These are phyloP conservation scores for Drosophila parthenogenetica DNA, from an alignment of 2,888 invertebrate species.

Conservation along the genomic window DNA sequence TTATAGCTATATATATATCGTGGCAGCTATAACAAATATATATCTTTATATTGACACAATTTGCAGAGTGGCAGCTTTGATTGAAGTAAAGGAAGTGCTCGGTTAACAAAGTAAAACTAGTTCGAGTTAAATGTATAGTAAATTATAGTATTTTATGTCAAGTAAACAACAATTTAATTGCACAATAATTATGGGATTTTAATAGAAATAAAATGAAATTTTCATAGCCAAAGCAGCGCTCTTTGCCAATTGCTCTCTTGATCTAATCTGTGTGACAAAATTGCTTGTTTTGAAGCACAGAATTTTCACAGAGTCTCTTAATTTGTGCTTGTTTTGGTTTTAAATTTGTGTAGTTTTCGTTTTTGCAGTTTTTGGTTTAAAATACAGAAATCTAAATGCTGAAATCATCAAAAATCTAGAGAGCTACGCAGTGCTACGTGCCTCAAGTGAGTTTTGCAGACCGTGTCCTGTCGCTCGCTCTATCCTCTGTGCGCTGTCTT, in stretches of 20 bases:
- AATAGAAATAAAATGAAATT: too few species aligned
- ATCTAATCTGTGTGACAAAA: too few species aligned
- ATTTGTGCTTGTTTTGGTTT: not conserved
- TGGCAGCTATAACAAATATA: too few species aligned
- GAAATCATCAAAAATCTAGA: slow-evolving; percentile 29
- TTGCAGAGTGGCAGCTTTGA: slow-evolving; percentile 4
- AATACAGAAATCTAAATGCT: slow-evolving; percentile 16
- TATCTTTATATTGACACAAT: not conserved
- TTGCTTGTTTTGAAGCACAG: too few species aligned
- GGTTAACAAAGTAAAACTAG: not conserved
- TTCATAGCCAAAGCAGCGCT: too few species aligned
- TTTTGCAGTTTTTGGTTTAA: not conserved
- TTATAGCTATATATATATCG: not conserved
- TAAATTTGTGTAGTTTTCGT: not conserved
- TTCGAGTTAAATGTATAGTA: not conserved
- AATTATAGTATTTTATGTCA: not conserved
- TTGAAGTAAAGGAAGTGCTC: not conserved
- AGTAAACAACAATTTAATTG: not conserved
- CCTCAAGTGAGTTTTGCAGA: slow-evolving; percentile 14
- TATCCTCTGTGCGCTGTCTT: slow-evolving; percentile 13
- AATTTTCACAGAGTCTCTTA: too few species aligned
- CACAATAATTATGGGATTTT: too few species aligned
- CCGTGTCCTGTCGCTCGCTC: not conserved
- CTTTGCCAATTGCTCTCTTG: too few species aligned
- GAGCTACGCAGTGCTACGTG: slow-evolving; percentile 26